Base-by-base conservation (phyloP, 2,113 vertebrate genomes). In the Montifringilla adamsi region DNA sequence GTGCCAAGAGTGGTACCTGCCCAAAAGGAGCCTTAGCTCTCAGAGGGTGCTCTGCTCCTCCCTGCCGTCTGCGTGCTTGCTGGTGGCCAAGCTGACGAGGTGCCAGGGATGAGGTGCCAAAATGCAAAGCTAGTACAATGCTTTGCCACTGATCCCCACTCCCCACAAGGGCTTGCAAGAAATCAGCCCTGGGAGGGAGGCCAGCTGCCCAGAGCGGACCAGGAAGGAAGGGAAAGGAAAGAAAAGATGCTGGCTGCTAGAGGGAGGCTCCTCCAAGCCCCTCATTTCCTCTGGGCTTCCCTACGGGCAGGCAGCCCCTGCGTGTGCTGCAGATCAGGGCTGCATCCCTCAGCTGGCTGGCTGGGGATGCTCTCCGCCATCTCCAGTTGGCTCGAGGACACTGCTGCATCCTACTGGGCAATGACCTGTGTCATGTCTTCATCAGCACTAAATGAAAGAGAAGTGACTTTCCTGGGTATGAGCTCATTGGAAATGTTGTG, bases 231-330 rank as follows among this genome's bases (percentile, higher is more conserved):
- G 49, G 15, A 35, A 84, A 41, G 39, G 39, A 41, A 41, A 80
- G 49, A 2, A 41, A 41, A 80, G 49, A 2, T 28, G 27, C 33
- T 68, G 74, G 31, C 19, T 37, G 52, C 17, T 3, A 2, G 23
- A 85, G 10, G 2, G 56, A 74, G n/a, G 12, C 8, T 41, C 6
- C 31, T 69, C 37, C 8, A 4, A 44, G 14, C 9, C 15, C 2
- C 16, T 47, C 0, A 0, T 11, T 56, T 31, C 21, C 31, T 70
- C 60, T 66, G 77, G 69, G 31, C 22, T 8, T 44, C n/a, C 41
- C 27, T 16, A 30, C 0, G 0, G 35, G 19, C 37, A 77, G 37
- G 15, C 24, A 84, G 58, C 7, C 53, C 63, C 67, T 9, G 0
- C 22, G 46, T 63, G 3, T 46, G 62, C 62, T 62, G 68, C 33